A percentile compares a stretch with the other conserved stretches of the same genome.
phyloP scores from a whole-genome alignment of 2,888 invertebrate species.

The Lepidocyrtoides sp. region DNA sequence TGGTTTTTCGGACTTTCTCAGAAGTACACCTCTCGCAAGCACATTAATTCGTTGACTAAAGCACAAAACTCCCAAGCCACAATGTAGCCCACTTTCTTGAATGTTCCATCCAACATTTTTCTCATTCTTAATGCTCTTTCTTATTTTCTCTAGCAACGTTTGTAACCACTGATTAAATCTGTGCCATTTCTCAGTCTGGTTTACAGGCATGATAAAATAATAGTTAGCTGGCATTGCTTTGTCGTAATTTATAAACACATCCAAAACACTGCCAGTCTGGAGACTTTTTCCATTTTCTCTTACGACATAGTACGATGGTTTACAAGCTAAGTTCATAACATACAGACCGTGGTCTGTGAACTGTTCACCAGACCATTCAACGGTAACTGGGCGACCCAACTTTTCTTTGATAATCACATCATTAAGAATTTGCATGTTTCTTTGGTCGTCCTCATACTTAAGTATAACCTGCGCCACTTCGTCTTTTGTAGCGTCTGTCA shows the following conservation, averaged over 20 bases:
- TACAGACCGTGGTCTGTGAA: neutral
- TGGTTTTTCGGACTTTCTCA: neutral
- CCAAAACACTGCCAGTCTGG: neutral
- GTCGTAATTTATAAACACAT: neutral
- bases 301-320: neutral
- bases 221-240: neutral
- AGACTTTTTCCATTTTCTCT: neutral
- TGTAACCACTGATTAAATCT: neutral
- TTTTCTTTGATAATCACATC: neutral
- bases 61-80: neutral
- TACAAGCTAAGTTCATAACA: neutral
- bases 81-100: neutral
- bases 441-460: neutral
- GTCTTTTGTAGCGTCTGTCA: neutral
- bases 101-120: neutral
- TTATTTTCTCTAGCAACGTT: neutral
- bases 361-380: neutral
- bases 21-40: neutral
- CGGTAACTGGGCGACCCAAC: neutral
- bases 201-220: too few species aligned
- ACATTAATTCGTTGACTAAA: neutral
- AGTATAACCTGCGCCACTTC: neutral
- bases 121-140: neutral
- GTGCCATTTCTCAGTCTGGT: too few species aligned
- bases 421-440: neutral